Percentiles rank a stretch among this genome's conserved stretches.
These are phyloP conservation scores for Zaprionus vittiger DNA, from an alignment of 1,140 invertebrate genomes.

Conservation along the genomic window DNA sequence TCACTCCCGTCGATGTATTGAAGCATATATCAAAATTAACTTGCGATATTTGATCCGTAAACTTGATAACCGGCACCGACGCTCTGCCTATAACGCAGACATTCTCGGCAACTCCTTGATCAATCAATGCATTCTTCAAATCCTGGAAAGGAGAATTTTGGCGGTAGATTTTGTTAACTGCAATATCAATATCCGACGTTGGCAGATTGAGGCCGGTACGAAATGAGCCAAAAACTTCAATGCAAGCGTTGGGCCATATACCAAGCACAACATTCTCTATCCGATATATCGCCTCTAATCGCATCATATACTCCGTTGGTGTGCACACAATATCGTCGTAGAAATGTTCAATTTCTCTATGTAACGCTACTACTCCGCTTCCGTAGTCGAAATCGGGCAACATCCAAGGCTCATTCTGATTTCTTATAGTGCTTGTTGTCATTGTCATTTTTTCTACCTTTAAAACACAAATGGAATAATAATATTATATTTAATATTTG, in stretches of 20 bases:
- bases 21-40: slow-evolving; percentile 67
- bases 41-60: slow-evolving; percentile 54
- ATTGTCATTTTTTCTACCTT: background rate
- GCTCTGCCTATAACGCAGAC: slow-evolving; percentile 61
- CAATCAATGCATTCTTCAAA: slow-evolving; percentile 37
- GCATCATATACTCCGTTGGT: slow-evolving; percentile 50
- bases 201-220: slow-evolving; percentile 59
- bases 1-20: slow-evolving; percentile 53
- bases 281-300: slow-evolving; percentile 41
- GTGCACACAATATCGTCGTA: slow-evolving; percentile 56
- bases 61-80: slow-evolving; percentile 61
- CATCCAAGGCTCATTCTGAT: slow-evolving; percentile 43
- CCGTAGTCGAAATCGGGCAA: slow-evolving; percentile 43
- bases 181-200: slow-evolving; percentile 59
- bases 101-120: slow-evolving; percentile 33
- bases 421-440: background rate
- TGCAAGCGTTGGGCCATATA: slow-evolving; percentile 48
- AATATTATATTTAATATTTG: background rate
- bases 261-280: slow-evolving; percentile 45
- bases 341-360: slow-evolving; percentile 63
- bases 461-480: background rate
- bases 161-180: slow-evolving; percentile 34
- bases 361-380: slow-evolving; percentile 46
- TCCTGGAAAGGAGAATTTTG: slow-evolving; percentile 33
- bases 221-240: slow-evolving; percentile 63